phyloP scores from a whole-genome alignment of 2,888 invertebrate species.

The Chalcis sispes region DNA sequence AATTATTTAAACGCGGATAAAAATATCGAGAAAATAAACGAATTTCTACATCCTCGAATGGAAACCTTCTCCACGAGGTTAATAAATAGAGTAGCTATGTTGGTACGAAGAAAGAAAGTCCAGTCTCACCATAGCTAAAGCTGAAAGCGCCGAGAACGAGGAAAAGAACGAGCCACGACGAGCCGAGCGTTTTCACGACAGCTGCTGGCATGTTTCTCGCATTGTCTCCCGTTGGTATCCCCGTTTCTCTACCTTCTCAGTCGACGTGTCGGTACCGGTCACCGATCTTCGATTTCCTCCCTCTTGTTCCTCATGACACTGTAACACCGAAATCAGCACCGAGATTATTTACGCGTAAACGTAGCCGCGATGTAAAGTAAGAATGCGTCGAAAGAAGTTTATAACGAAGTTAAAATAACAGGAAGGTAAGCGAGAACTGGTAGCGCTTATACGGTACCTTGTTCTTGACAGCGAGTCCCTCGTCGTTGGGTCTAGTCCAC shows the following conservation, averaged over 20 bases:
- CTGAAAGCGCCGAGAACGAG: not conserved
- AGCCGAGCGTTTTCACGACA: not conserved
- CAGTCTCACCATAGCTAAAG: not conserved
- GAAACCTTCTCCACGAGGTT: no score
- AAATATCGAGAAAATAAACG: no score
- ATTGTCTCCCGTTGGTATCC: not conserved
- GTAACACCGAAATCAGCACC: no score
- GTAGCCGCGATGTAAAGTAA: not conserved
- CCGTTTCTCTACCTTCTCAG: no score
- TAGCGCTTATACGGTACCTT: conserved; percentile 31
- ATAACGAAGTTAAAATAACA: no score
- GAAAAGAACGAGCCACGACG: not conserved
- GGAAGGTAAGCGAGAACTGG: no score
- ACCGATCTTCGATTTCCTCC: not conserved
- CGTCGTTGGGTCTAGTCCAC: not conserved
- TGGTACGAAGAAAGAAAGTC: no score
- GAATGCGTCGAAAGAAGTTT: not conserved
- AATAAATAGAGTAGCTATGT: not conserved
- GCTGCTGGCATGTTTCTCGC: conserved; percentile 30
- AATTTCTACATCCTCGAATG: no score
- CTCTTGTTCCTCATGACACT: not conserved
- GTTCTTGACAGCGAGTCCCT: conserved; percentile 29
- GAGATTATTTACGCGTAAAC: not conserved
- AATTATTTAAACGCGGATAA: no score
- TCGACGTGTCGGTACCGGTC: no score